phyloP scores from a whole-genome alignment of 2,888 invertebrate species.

The Fragum whitleyi region DNA sequence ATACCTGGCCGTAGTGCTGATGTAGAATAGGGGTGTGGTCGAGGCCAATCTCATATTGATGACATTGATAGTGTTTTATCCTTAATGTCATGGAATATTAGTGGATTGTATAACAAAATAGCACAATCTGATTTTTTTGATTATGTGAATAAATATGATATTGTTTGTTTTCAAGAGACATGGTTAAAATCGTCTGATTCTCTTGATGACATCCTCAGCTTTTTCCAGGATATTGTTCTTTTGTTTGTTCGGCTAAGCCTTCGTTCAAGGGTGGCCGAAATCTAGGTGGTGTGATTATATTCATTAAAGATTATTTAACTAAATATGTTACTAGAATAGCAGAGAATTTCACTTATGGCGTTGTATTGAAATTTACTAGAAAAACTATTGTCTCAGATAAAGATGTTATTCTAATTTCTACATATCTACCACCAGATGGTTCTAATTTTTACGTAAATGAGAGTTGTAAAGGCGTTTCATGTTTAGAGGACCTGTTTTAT shows the following conservation, averaged over 20 bases:
- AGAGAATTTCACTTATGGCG: constrained; percentile 4
- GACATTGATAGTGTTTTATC: too few relatives aligned
- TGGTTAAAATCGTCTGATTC: neutral
- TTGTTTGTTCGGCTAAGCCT: neutral
- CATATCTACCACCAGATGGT: neutral
- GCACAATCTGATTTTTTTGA: too few relatives aligned
- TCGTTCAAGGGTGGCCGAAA: neutral
- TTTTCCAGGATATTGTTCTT: neutral
- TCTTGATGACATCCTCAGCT: neutral
- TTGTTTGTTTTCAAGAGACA: constrained; percentile 9
- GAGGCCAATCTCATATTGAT: too few relatives aligned
- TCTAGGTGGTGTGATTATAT: constrained; percentile 5
- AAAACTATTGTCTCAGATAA: neutral
- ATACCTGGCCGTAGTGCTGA: too few relatives aligned
- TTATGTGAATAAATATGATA: too few relatives aligned
- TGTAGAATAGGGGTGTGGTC: too few relatives aligned
- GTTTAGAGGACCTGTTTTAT: neutral
- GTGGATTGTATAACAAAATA: too few relatives aligned
- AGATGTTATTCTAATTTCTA: neutral
- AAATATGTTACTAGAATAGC: neutral
- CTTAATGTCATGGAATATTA: too few relatives aligned
- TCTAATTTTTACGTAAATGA: neutral
- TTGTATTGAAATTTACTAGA: neutral
- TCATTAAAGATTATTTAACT: neutral
- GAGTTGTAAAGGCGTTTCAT: neutral